Conservation (phyloP, 2,888 invertebrate species). For the Myopa testacea region DNA sequence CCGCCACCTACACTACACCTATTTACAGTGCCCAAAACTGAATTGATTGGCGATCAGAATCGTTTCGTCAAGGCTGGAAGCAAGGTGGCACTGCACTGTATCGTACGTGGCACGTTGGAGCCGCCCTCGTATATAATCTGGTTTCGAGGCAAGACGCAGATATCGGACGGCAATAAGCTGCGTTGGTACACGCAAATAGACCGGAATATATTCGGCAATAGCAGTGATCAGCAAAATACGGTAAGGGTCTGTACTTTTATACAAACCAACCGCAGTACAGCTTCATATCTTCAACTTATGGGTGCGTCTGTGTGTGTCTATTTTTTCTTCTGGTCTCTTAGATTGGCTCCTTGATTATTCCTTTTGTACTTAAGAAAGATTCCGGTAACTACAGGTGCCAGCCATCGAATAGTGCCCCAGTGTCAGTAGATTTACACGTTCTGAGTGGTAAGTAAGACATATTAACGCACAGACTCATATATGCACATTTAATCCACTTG, state of each 20-base stretch:
- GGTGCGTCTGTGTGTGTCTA: not conserved
- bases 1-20: constrained; percentile 7
- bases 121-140: constrained; percentile 94
- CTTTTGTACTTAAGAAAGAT: constrained; percentile 67
- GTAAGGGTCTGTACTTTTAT: constrained; percentile 53
- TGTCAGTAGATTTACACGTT: constrained; percentile 89
- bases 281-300: not conserved
- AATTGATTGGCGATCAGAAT: constrained; percentile 88
- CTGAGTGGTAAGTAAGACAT: constrained; percentile 78
- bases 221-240: constrained; percentile 65
- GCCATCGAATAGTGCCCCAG: constrained; percentile 91
- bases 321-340: constrained; percentile 47
- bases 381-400: constrained; percentile 91
- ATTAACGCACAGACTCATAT: not conserved
- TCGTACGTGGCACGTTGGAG: constrained; percentile 89
- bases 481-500: not conserved
- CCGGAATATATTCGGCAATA: constrained; percentile 63
- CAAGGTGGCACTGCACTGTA: constrained; percentile 87
- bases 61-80: constrained; percentile 92
- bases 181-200: constrained; percentile 67
- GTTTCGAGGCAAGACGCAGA: constrained; percentile 76
- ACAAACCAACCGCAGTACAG: not conserved
- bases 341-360: constrained; percentile 69
- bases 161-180: constrained; percentile 62
- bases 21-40: constrained; percentile 86